Conservation (phyloP, 2,888 invertebrate genomes). For the Gonocerus acuteangulatus region DNA sequence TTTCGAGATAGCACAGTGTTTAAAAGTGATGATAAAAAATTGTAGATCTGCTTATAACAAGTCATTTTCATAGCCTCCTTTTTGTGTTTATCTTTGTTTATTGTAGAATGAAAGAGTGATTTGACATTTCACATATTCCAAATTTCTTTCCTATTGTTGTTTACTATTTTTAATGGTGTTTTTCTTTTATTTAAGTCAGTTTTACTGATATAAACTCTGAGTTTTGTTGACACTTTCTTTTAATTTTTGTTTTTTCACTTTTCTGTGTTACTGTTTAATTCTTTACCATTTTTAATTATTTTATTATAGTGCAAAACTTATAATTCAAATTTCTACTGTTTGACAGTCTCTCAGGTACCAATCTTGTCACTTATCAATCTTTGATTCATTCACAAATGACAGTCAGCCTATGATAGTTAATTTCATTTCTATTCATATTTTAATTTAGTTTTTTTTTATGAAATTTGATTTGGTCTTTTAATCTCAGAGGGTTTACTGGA, state of each 20-base stretch:
- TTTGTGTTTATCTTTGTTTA: conserved; percentile 26
- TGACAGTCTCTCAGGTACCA: too few relatives aligned
- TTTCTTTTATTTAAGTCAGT: not conserved
- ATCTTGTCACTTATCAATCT: too few relatives aligned
- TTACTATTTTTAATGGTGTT: not conserved
- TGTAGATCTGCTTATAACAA: conserved; percentile 25
- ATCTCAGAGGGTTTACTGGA: too few relatives aligned
- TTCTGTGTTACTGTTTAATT: too few relatives aligned
- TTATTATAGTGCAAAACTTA: too few relatives aligned
- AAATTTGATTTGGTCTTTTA: too few relatives aligned
- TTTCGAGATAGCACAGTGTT: conserved; percentile 23
- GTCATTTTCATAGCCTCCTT: conserved; percentile 24
- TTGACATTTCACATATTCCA: conserved; percentile 10
- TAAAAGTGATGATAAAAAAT: conserved; percentile 22
- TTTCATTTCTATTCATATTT: too few relatives aligned
- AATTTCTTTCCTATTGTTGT: not conserved
- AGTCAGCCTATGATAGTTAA: too few relatives aligned
- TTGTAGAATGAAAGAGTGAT: conserved; percentile 19
- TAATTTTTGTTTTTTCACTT: not conserved
- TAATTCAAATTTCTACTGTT: too few relatives aligned
- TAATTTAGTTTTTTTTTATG: too few relatives aligned
- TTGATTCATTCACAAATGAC: too few relatives aligned
- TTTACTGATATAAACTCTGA: not conserved
- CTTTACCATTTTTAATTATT: too few relatives aligned
- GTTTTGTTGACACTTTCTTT: not conserved